Conservation (phyloP, 2,797 vertebrate species). For the Parotocinclus haroldoi region DNA sequence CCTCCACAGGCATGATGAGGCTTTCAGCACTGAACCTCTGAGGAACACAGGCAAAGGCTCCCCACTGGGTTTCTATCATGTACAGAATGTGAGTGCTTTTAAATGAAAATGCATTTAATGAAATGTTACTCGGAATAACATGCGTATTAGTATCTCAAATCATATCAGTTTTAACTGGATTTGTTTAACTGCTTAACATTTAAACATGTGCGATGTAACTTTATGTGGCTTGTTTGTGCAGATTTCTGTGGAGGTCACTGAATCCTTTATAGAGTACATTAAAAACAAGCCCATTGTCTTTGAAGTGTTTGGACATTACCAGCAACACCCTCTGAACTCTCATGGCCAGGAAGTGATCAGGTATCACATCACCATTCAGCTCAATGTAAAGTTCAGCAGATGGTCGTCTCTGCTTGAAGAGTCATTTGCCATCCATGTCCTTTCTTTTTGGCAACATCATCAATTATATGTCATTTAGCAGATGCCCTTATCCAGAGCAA, state of each 20-base stretch:
- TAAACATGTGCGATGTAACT: neutral
- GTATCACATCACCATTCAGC: slow-evolving; percentile 56
- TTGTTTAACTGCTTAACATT: no score
- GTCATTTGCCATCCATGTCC: no score
- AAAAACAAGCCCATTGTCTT: slow-evolving; percentile 96
- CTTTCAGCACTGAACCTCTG: slow-evolving; percentile 96
- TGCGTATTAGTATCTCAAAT: no score
- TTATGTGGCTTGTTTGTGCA: slow-evolving; percentile 47
- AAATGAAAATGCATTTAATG: no score
- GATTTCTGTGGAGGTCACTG: slow-evolving; percentile 95
- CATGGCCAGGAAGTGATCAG: slow-evolving; percentile 89
- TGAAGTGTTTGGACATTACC: slow-evolving; percentile 98
- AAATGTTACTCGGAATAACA: no score
- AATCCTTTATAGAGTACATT: slow-evolving; percentile 96
- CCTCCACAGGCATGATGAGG: slow-evolving; percentile 97
- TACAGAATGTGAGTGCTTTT: slow-evolving; percentile 87
- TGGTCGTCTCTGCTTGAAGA: no score
- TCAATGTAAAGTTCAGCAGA: no score
- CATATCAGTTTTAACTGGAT: no score
- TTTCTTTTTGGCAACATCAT: no score
- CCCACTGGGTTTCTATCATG: slow-evolving; percentile 93
- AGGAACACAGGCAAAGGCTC: slow-evolving; percentile 91
- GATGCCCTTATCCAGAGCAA: no score
- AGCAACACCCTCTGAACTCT: slow-evolving; percentile 88
- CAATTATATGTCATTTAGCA: no score